These are phyloP conservation scores for Bellardia bayeri DNA, from an alignment of 2,888 invertebrate genomes.

Conservation along the genomic window DNA sequence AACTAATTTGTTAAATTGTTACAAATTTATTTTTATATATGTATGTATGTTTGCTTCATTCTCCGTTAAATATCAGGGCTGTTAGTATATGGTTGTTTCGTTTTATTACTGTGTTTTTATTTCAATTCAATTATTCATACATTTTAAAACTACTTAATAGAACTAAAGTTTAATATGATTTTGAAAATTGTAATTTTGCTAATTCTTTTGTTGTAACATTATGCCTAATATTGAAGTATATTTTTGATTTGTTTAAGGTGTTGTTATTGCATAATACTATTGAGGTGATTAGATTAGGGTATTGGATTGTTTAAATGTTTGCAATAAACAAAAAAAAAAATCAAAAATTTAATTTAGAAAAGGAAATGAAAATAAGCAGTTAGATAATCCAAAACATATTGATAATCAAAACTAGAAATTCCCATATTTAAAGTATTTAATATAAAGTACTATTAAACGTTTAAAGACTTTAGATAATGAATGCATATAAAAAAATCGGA, in stretches of 20 bases:
- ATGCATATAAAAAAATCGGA: background rate
- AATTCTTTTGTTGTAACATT: conserved; percentile 20
- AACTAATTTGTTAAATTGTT: conserved; percentile 48
- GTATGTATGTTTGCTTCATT: background rate
- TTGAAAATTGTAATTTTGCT: background rate
- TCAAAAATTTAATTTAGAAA: background rate
- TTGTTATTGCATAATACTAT: conserved; percentile 39
- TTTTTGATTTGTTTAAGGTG: conserved; percentile 14
- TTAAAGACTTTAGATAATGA: background rate
- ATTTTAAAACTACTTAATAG: conserved; percentile 35
- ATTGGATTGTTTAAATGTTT: background rate
- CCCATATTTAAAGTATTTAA: too few relatives aligned
- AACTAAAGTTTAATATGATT: conserved; percentile 3
- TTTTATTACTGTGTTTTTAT: background rate
- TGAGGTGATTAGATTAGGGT: conserved; percentile 7
- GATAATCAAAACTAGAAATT: too few relatives aligned
- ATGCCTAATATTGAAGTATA: conserved; percentile 18
- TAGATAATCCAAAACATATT: too few relatives aligned
- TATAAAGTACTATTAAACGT: too few relatives aligned
- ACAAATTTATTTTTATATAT: conserved; percentile 27
- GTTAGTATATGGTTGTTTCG: background rate
- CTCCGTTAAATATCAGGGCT: conserved; percentile 19
- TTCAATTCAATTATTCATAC: conserved; percentile 17
- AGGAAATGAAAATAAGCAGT: background rate
- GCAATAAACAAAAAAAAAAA: background rate